Evolutionary conservation across 2,888 invertebrate species (phyloP), one percentile per base, ranked within the genome.

Genomic region (Drosophila mayaguana): DNA sequence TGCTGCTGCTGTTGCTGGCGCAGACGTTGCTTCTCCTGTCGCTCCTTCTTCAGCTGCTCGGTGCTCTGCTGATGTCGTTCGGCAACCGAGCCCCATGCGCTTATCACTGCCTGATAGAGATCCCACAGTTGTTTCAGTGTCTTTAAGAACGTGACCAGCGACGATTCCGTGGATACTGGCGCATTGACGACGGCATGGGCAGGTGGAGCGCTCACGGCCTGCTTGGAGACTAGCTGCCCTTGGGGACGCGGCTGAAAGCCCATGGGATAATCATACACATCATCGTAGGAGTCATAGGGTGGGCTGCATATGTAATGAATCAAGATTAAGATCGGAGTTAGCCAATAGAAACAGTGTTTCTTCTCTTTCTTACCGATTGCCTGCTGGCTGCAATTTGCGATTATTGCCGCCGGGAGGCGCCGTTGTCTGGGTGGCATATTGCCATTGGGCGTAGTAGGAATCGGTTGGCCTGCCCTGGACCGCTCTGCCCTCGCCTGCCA

Each of bases 61-160:
- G 42, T 46, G 36, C 71, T 81, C 53, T 80, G 62, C 54, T 89
- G 83, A 42, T 84, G 87, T 5, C 81, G 81, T 28, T 88, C 84
- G n/a, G 88, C 79, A 2, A 92, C 80, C 2, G 84, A 63, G 59
- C 82, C 84, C 92, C 92, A 92, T 4, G 92, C 91, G 8, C 86
- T 78, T 34, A 87, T 76, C 34, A 92, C 60, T 2, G 92, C 89
- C 70, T 88, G 88, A 79, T 92, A 92, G 0, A 92, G 75, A 72
- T 92, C 91, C 91, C 92, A 92, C 59, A 92, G 76, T 64, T 85
- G 90, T 53, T 91, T 91, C 0, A 91, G 40, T 9, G 82, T 85
- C 60, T 85, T 90, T 4, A 92, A 36, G 40, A 91, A 75, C 1
- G 87, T 82, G 0, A 91, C 62, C 34, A 90, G 56, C 16, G 90